Evolutionary conservation across 1,140 invertebrate species (phyloP), one percentile per base, ranked within the genome.

Genomic region (Pogonus chalceus): DNA sequence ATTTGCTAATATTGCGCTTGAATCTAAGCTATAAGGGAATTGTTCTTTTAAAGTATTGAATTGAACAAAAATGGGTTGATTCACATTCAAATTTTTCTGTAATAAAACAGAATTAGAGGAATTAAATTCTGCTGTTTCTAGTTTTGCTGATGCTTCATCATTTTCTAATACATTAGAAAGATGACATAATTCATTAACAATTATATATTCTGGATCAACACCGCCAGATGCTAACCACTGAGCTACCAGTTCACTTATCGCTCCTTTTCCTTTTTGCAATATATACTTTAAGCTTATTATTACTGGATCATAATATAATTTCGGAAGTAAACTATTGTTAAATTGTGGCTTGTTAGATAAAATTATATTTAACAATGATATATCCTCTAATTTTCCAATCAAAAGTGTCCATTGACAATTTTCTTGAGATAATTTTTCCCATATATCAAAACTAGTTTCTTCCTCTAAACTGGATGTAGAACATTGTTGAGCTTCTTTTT

Each of bases 301-400:
- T 1, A 79, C 73, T 35, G 77, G 70, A 52, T 79, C 73, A 56
- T 80, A 77, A 18, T 76, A 68, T 20, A 88, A 59, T 61, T 78
- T 72, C 26, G 84, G 75, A 58, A 75, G 58, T 2, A 67, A 62
- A 24, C 67, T 67, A 24, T 59, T 60, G 49, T 71, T 65, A 54
- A 65, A 12, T 43, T 10, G 62, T 12, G 70, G 67, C 61, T 74
- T 76, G 63, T 75, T 82, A 68, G 79, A 76, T 24, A 87, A 66
- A 50, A 84, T 74, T 35, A 83, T 82, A 60, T 83, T 83, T 2
- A 96, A 70, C 49, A 89, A 76, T 2, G 89, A 80, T 31, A 94
- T 79, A 70, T 95, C 91, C 68, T 96, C 92, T 53, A 96, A 74
- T 73, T 93, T 92, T 20, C 85, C 87, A 20, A 90, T 85, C 7